Percentiles rank a stretch among this genome's conserved stretches.
These are phyloP conservation scores for Kryphioiulus occultus DNA, from an alignment of 2,888 invertebrate genomes.

Conservation along the genomic window DNA sequence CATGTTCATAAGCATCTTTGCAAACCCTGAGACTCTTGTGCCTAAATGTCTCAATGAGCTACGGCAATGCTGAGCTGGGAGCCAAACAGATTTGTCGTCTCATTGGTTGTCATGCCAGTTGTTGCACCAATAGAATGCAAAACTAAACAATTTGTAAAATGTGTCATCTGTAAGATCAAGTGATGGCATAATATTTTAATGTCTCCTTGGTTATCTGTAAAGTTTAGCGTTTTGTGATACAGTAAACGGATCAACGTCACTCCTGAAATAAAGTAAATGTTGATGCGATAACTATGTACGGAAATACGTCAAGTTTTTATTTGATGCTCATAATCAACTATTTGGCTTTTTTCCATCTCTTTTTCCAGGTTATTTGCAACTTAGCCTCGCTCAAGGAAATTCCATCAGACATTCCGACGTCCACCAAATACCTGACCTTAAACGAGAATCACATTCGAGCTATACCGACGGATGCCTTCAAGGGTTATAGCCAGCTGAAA, in stretches of 20 bases:
- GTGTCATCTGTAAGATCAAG: no score
- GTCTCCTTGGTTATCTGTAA: no score
- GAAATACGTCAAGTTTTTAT: neutral
- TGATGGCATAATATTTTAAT: no score
- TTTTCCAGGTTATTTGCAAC: slow-evolving; percentile 83
- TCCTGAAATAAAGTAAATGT: neutral
- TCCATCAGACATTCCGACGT: slow-evolving; percentile 74
- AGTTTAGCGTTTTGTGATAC: no score
- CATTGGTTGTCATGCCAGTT: no score
- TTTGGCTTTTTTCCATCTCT: slow-evolving; percentile 43
- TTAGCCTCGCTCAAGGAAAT: slow-evolving; percentile 82
- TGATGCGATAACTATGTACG: neutral
- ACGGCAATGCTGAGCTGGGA: no score
- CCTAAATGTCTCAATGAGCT: no score
- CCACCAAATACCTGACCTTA: slow-evolving; percentile 83
- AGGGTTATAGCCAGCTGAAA: slow-evolving; percentile 78
- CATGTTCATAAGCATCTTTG: neutral
- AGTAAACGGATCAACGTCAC: no score
- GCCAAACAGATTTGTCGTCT: no score
- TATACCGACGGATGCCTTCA: slow-evolving; percentile 83
- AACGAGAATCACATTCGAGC: slow-evolving; percentile 84
- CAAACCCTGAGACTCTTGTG: no score
- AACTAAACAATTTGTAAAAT: no score
- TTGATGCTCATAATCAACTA: neutral
- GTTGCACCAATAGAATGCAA: no score